These are phyloP conservation scores for Ptychobarbus kaznakovi DNA, from an alignment of 2,797 vertebrate genomes.

Conservation along the genomic window DNA sequence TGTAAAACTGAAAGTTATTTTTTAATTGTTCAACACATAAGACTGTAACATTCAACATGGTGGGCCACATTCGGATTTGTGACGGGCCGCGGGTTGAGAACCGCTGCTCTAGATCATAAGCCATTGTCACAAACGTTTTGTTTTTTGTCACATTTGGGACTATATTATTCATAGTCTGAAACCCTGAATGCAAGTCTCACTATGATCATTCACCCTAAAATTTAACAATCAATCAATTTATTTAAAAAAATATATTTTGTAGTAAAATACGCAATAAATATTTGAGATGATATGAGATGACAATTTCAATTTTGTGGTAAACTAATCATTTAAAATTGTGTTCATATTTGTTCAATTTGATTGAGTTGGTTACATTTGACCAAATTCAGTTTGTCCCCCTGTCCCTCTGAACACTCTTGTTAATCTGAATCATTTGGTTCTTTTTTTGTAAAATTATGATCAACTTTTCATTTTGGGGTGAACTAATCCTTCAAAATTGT, in stretches of 20 bases:
- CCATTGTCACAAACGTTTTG: background rate
- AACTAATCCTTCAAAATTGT: background rate
- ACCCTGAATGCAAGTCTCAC: background rate
- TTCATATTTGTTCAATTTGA: background rate
- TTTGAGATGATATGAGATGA: background rate
- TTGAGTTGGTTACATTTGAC: no score
- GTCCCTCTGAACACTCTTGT: background rate
- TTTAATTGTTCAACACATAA: no score
- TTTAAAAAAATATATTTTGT: background rate
- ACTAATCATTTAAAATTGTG: background rate
- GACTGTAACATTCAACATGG: no score
- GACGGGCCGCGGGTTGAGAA: no score
- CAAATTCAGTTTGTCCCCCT: background rate
- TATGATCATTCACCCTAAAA: background rate
- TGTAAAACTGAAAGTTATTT: no score
- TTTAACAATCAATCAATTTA: background rate
- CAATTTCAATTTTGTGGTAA: background rate
- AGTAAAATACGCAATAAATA: background rate
- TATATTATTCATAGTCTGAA: background rate
- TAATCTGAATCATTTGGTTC: background rate
- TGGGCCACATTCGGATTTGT: no score
- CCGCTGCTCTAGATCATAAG: background rate
- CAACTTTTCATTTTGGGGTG: background rate
- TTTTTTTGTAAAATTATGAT: background rate
- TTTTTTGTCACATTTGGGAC: background rate